phyloP scores from a whole-genome alignment of 2,113 vertebrate genomes.

The Dasyornis broadbenti region DNA sequence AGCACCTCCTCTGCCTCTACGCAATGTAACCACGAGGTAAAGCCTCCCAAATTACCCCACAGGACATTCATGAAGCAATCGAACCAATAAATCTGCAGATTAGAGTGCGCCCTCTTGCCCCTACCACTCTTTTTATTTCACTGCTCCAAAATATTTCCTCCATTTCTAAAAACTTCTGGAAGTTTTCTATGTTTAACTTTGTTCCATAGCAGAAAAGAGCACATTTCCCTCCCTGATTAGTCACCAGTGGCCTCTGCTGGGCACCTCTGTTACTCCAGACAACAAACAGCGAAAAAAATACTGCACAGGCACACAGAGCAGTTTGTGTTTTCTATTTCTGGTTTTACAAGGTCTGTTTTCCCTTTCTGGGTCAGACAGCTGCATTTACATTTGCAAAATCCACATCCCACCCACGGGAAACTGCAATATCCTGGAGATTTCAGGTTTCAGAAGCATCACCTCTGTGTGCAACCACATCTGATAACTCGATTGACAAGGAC shows the following conservation, averaged over 20 bases:
- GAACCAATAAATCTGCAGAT: neutral
- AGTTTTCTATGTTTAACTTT: neutral
- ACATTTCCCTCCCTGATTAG: neutral
- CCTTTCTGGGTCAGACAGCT: neutral
- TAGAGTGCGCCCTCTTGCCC: neutral
- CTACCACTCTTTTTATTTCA: neutral
- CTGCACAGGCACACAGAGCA: fast-evolving
- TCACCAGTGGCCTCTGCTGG: constrained; percentile 60
- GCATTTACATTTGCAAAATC: neutral
- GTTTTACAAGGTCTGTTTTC: neutral
- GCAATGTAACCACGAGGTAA: neutral
- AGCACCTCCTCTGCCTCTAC: neutral
- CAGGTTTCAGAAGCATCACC: neutral
- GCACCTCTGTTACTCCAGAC: neutral
- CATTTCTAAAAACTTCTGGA: neutral
- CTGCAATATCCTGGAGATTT: neutral
- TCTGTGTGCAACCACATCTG: neutral
- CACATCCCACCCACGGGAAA: neutral
- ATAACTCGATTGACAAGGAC: neutral
- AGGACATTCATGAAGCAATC: neutral
- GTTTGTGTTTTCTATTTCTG: neutral
- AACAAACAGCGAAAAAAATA: neutral
- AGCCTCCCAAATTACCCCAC: neutral
- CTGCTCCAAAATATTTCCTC: neutral
- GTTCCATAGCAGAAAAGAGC: neutral